Evolutionary conservation across 2,113 vertebrate genomes (phyloP), one percentile per base, ranked within the genome.

Genomic region (Aleadryas rufinucha): DNA sequence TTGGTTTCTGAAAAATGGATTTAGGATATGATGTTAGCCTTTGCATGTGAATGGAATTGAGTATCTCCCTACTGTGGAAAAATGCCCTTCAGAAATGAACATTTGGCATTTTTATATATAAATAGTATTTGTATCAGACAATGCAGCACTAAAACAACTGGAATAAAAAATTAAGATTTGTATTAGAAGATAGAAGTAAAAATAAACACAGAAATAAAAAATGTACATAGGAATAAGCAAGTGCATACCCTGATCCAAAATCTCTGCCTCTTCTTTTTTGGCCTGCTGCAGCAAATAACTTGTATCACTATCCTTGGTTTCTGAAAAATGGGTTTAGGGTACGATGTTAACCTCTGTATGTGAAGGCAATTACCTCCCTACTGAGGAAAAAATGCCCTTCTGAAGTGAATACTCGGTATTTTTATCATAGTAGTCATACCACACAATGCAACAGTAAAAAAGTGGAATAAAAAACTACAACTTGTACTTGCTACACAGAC

Each of bases 201-300:
- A 69, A 52, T 60, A 52, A 56, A 45, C 14, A 39, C 3, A 64
- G 11, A 63, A 26, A 63, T 33, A 47, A 31, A 63, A 56, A 63
- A 47, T 21, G 5, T 35, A 47, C 18, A 49, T 0, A 44, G 39
- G 77, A 93, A 84, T 28, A 91, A 92, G 41, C 9, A 89, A 42
- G 45, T 75, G 98, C 98, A 97, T 98, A 99, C 99, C 98, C 90
- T 99, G 98, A 97, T 98, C 98, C 90, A 98, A 96, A 88, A 97
- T 96, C 22, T 98, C 97, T 47, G 98, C 98, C 70, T 98, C 98
- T 65, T 98, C 98, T 85, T 97, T 97, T 93, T 95, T 98, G 53
- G 96, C 92, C 57, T 98, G 97, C 75, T 98, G 92, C 45, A 95
- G 79, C 65, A 94, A 80, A 64, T 87, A 92, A 77, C 92, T 91